Evolutionary conservation across 1,140 invertebrate genomes (phyloP), one percentile per base, ranked within the genome.

Genomic region (Drosophila kikkawai): DNA sequence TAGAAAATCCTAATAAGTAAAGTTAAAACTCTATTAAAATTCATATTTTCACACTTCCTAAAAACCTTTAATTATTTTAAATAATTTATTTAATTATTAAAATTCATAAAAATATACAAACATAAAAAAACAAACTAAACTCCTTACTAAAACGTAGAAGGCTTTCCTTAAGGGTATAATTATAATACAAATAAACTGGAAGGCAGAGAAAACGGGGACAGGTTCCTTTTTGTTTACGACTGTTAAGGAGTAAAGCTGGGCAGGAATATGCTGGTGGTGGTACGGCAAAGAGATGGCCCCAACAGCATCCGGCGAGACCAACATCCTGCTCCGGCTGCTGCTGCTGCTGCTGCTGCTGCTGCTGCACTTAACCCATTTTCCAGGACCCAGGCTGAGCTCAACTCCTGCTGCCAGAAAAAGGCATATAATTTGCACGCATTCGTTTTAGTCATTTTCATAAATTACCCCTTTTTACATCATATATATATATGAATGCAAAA

Each of bases 371-470:
- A 88, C 84, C 84, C 80, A 84, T 84, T 79, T 90, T 78, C 66
- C 44, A 42, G 69, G 45, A n/a, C 13, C 45, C 55, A 32, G 11
- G 26, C 48, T 7, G 48, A 12, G 48, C 48, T 51, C n/a, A 51
- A 41, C 51, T 39, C 37, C 17, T 44, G 12, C 19, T 56, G 63
- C 75, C 76, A 76, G 75, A 78, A 41, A 75, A 83, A 75, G 57
- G 71, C 84, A 83, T 80, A 69, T 80, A 69, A 87, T 87, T 88
- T 87, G 84, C 84, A 87, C 84, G 84, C 83, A 87, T 87, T 87
- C 84, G 84, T 84, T 87, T 56, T 87, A 83, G 84, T 84, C 82
- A 88, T 80, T 87, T 88, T 87, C 84, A 87, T 87, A 81, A 88
- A 88, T 88, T 88, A 88, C 74, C 80, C 77, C 75, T 77, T 48